These are phyloP conservation scores for Hymenochirus boettgeri DNA, from an alignment of 2,113 vertebrate species.

Conservation along the genomic window DNA sequence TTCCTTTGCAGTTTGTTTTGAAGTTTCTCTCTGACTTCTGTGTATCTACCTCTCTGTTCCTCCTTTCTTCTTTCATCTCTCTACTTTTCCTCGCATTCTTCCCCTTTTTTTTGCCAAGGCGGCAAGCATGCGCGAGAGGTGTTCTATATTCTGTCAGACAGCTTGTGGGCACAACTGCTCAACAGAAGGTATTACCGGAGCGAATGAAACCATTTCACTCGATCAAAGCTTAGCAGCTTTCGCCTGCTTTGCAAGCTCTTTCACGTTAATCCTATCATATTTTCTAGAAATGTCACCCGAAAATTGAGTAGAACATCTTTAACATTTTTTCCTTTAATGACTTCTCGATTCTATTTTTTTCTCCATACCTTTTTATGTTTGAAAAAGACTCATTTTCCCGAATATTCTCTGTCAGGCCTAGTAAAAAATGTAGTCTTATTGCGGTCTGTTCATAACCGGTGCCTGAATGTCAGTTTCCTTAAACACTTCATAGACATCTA, in stretches of 20 bases:
- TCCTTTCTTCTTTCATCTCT: slow-evolving; percentile 64
- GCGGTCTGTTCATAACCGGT: not conserved
- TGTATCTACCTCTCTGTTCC: slow-evolving; percentile 62
- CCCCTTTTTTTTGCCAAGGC: slow-evolving; percentile 81
- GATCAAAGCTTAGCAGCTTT: slow-evolving; percentile 65
- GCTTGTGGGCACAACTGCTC: slow-evolving; percentile 98
- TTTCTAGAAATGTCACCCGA: slow-evolving; percentile 53
- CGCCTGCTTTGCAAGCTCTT: slow-evolving; percentile 53
- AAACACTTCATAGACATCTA: not conserved
- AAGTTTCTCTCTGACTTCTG: slow-evolving; percentile 24
- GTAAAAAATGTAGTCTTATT: not conserved
- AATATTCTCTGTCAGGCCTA: not conserved
- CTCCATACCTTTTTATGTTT: not conserved
- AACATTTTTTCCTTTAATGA: slow-evolving; percentile 15
- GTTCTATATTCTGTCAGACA: slow-evolving; percentile 97
- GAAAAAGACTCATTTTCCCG: not conserved
- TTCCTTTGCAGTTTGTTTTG: slow-evolving; percentile 12
- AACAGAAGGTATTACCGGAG: slow-evolving; percentile 94
- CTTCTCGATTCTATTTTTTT: slow-evolving; percentile 53
- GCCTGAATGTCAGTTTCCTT: not conserved
- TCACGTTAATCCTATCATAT: slow-evolving; percentile 65
- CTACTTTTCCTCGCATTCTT: slow-evolving; percentile 70
- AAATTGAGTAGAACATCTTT: slow-evolving; percentile 10
- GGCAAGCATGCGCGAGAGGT: slow-evolving; percentile 95
- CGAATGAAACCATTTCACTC: slow-evolving; percentile 71